A percentile compares a stretch with the other conserved stretches of the same genome.
Conservation (phyloP, 2,113 vertebrate genomes). For the Oncorhynchus tshawytscha region DNA sequence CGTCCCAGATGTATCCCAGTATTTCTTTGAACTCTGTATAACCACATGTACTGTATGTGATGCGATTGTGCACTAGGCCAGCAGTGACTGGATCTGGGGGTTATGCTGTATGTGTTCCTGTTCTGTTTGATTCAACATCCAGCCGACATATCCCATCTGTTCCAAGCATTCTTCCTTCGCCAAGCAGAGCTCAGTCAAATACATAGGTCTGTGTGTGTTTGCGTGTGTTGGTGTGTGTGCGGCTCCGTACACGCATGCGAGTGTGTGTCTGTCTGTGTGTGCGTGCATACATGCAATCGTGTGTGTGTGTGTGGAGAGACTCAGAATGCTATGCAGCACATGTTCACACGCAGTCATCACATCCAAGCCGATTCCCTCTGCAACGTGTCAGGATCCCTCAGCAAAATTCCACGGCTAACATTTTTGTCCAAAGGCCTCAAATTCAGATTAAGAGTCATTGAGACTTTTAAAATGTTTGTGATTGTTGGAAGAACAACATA, state of each 20-base stretch:
- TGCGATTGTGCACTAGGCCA: no score
- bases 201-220: background rate
- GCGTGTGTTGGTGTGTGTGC: background rate
- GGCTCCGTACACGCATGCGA: no score
- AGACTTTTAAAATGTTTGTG: background rate
- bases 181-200: no score
- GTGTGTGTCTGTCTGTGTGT: no score
- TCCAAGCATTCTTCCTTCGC: no score
- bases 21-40: no score
- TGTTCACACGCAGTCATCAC: constrained; percentile 10
- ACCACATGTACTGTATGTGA: no score
- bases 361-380: constrained; percentile 30
- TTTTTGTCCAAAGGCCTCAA: constrained; percentile 4
- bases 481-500: background rate
- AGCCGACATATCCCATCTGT: no score
- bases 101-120: no score
- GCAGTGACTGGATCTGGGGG: no score
- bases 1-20: no score
- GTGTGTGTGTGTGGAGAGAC: background rate
- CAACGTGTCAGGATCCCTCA: constrained; percentile 44
- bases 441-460: constrained; percentile 9
- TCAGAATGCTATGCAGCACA: background rate
- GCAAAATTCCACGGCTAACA: constrained; percentile 20
- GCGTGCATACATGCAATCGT: background rate
- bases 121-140: no score